Conservation (phyloP, 2,888 invertebrate species). For the Pantelozetes paolii region DNA sequence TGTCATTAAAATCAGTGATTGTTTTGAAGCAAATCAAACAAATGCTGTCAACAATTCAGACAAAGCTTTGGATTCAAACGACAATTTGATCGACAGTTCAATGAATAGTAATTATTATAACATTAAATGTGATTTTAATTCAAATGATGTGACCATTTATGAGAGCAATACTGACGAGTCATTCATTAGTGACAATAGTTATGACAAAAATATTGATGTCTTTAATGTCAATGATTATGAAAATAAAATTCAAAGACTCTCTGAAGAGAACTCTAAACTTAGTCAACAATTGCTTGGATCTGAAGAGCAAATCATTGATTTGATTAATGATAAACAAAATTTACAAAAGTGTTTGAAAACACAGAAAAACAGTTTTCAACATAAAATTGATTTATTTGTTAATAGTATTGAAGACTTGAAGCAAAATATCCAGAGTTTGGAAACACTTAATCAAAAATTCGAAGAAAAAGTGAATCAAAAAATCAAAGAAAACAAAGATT, state of each 20-base stretch:
- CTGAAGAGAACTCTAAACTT: neutral
- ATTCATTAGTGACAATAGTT: neutral
- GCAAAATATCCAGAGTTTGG: neutral
- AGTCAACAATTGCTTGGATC: neutral
- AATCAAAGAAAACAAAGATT: neutral
- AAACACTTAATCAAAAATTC: neutral
- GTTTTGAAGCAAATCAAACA: no score
- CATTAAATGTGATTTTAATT: neutral
- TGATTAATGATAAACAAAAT: neutral
- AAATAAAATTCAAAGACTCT: neutral
- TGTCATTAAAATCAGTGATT: no score
- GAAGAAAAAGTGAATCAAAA: conserved; percentile 12
- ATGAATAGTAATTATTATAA: neutral
- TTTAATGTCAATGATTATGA: neutral
- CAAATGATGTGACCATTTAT: neutral
- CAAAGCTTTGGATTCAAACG: neutral
- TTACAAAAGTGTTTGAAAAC: neutral
- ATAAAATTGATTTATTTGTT: neutral
- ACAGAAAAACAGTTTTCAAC: neutral
- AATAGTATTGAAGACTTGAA: neutral
- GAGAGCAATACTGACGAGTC: neutral
- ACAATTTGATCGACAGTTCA: neutral
- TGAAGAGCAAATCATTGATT: conserved; percentile 25
- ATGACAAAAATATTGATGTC: neutral
- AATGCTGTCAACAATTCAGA: no score